A percentile compares a stretch with the other conserved stretches of the same genome.
phyloP scores from a whole-genome alignment of 2,113 vertebrate species.

The Seriola rivoliana region DNA sequence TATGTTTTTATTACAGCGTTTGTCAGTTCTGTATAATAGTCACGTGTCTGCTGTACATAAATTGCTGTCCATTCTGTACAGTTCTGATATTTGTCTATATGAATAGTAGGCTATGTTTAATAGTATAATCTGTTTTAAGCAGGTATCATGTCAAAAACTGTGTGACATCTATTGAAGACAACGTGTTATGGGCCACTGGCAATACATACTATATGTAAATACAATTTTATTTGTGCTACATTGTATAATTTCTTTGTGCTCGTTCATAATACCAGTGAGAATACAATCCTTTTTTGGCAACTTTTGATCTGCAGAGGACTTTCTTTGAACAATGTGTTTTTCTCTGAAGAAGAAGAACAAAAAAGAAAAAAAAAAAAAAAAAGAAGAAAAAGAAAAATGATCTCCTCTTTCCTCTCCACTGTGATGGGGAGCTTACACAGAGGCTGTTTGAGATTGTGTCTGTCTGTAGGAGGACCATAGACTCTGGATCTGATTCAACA shows the following conservation, averaged over 20 bases:
- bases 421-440: slow-evolving; percentile 66
- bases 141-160: slow-evolving; percentile 80
- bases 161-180: slow-evolving; percentile 80
- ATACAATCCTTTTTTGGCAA: slow-evolving; percentile 72
- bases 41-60: slow-evolving; percentile 78
- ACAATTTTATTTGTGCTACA: slow-evolving; percentile 79
- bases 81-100: slow-evolving; percentile 83
- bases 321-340: slow-evolving; percentile 63
- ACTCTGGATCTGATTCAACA: slow-evolving; percentile 62
- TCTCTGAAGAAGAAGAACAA: slow-evolving; percentile 47
- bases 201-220: slow-evolving; percentile 84
- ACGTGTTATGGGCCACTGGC: slow-evolving; percentile 81
- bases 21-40: slow-evolving; percentile 69
- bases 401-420: slow-evolving; percentile 68
- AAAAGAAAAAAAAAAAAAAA: slow-evolving; percentile 34
- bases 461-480: slow-evolving; percentile 58
- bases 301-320: slow-evolving; percentile 71
- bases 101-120: slow-evolving; percentile 82
- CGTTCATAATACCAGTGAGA: slow-evolving; percentile 77
- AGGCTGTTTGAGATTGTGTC: slow-evolving; percentile 56
- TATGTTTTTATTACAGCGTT: slow-evolving; percentile 48
- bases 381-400: slow-evolving; percentile 28
- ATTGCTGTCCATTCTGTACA: slow-evolving; percentile 80
- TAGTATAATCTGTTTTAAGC: slow-evolving; percentile 82
- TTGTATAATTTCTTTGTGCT: slow-evolving; percentile 80